phyloP scores from a whole-genome alignment of 2,113 vertebrate genomes.

The Bucco capensis region DNA sequence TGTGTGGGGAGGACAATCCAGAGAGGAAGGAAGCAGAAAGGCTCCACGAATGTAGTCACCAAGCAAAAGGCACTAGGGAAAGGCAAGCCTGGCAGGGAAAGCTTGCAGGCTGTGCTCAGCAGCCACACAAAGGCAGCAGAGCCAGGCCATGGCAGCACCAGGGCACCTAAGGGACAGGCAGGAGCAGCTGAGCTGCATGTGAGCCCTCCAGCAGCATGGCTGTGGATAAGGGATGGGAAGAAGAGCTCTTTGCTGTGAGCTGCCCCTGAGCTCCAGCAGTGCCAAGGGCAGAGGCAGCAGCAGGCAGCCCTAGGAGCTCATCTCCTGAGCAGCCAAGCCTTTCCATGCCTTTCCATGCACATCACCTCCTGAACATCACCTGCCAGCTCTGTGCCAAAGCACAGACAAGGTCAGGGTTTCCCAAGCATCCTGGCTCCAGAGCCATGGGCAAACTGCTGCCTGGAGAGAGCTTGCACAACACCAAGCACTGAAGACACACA shows the following conservation, averaged over 20 bases:
- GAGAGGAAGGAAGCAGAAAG: constrained; percentile 56
- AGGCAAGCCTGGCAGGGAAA: background rate
- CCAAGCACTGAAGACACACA: background rate
- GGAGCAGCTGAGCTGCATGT: background rate
- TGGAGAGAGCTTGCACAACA: constrained; percentile 21
- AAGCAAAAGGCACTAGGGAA: constrained; percentile 10
- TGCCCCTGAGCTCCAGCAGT: accelerated
- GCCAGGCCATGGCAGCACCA: background rate
- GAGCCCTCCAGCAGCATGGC: background rate
- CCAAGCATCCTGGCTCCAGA: too few relatives aligned
- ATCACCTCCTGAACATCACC: background rate
- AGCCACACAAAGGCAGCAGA: background rate
- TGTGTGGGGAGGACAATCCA: constrained; percentile 55
- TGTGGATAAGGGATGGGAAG: background rate
- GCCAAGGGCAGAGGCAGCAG: background rate
- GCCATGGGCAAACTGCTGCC: too few relatives aligned
- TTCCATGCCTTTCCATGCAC: background rate
- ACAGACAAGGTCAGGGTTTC: background rate
- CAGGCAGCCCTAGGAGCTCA: background rate
- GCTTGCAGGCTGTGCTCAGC: constrained; percentile 36
- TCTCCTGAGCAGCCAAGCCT: background rate
- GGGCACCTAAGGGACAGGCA: background rate
- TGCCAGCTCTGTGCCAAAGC: background rate
- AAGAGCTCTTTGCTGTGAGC: background rate
- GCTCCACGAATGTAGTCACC: background rate